Evolutionary conservation across 1,140 invertebrate species (phyloP).

Genomic region (Drosophila punjabiensis): DNA sequence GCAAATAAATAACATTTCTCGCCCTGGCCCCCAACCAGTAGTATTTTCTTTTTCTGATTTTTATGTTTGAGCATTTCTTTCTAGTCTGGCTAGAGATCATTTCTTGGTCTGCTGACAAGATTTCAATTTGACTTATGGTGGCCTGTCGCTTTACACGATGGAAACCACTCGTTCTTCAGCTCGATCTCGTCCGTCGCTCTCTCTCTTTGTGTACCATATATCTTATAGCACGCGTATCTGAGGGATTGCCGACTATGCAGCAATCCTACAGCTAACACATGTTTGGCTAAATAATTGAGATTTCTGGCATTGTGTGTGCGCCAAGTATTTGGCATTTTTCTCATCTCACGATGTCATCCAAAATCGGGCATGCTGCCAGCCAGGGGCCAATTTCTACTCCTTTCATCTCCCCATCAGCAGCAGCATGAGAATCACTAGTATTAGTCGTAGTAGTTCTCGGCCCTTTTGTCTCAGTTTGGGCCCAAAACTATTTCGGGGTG

Average conservation of each 20-base stretch:
- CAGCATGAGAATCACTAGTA: not conserved
- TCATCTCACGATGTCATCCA: conserved; percentile 44
- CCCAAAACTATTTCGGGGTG: conserved; percentile 13
- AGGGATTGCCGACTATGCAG: conserved; percentile 70
- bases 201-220: not conserved
- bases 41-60: conserved; percentile 8
- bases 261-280: conserved; percentile 72
- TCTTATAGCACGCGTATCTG: conserved; percentile 63
- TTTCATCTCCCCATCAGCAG: conserved; percentile 7
- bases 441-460: not conserved
- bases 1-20: conserved; percentile 44
- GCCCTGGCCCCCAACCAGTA: not conserved
- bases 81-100: conserved; percentile 40
- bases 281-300: conserved; percentile 79
- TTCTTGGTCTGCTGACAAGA: conserved; percentile 71
- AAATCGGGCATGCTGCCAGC: conserved; percentile 61
- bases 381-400: conserved; percentile 15
- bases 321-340: conserved; percentile 71
- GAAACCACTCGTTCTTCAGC: conserved; percentile 36
- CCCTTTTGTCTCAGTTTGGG: conserved; percentile 17
- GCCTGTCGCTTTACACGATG: conserved; percentile 46
- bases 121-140: conserved; percentile 69
- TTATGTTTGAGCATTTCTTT: conserved; percentile 1
- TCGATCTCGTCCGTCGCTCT: not conserved
- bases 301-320: conserved; percentile 52